Conservation (phyloP, 1,140 invertebrate species). For the Platyura marginata region DNA sequence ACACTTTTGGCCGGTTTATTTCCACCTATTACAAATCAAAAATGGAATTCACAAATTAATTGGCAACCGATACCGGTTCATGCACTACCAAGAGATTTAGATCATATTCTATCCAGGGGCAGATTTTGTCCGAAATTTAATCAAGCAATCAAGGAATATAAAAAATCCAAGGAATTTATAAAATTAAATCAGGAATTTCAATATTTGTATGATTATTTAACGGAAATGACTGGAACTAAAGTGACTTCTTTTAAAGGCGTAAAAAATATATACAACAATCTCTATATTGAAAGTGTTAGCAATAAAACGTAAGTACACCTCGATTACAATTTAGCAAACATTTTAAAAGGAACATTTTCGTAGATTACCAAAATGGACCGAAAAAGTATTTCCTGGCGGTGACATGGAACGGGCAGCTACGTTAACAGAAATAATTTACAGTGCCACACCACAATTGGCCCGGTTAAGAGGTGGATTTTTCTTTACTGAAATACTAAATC, state of each 20-base stretch:
- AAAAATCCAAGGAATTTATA: constrained; percentile 34
- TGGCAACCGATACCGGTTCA: constrained; percentile 89
- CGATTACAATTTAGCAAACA: background rate
- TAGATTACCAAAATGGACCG: background rate
- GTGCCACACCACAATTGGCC: background rate
- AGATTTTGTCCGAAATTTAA: constrained; percentile 45
- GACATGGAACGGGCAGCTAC: background rate
- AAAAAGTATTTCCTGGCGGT: background rate
- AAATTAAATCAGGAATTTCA: constrained; percentile 35
- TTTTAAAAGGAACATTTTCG: background rate
- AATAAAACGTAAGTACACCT: constrained; percentile 24
- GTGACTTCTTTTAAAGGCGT: constrained; percentile 31
- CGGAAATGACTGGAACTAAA: constrained; percentile 33
- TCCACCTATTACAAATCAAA: constrained; percentile 34
- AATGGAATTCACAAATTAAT: constrained; percentile 46
- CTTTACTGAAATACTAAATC: background rate
- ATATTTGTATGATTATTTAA: constrained; percentile 42
- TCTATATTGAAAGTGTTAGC: constrained; percentile 48
- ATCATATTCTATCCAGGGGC: constrained; percentile 40
- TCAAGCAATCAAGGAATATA: constrained; percentile 30
- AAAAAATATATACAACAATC: constrained; percentile 43
- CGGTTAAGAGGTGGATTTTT: background rate
- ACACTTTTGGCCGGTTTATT: constrained; percentile 67
- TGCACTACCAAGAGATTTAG: constrained; percentile 42
- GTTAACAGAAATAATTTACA: background rate